Evolutionary conservation across 2,113 vertebrate genomes (phyloP).

Genomic region (Rhipidura dahli): DNA sequence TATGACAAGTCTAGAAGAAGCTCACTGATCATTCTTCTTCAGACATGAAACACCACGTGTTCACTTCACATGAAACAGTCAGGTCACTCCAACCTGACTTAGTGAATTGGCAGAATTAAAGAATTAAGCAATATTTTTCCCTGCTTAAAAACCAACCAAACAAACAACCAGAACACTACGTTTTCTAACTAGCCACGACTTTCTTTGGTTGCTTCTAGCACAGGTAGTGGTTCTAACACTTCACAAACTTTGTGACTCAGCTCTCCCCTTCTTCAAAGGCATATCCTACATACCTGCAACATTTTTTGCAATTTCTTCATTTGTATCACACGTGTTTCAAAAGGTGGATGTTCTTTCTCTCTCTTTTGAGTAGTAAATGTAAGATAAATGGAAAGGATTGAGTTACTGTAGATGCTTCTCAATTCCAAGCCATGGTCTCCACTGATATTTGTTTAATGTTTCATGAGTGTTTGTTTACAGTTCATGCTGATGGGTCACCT

Average conservation of each 20-base stretch:
- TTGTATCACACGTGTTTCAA: accelerated
- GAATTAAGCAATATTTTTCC: neutral
- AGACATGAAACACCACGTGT: neutral
- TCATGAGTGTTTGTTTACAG: neutral
- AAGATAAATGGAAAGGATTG: neutral
- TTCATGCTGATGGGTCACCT: neutral
- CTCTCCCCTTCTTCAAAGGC: neutral
- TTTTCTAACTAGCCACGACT: neutral
- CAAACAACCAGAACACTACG: neutral
- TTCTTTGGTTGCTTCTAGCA: neutral
- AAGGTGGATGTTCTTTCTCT: neutral
- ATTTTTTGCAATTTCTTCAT: neutral
- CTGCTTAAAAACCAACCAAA: neutral
- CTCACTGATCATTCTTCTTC: neutral
- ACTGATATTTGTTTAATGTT: neutral
- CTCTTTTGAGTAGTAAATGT: neutral
- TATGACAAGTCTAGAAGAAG: neutral
- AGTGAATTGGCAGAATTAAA: neutral
- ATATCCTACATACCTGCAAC: neutral
- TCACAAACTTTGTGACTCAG: neutral
- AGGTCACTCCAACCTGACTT: neutral
- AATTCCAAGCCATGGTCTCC: neutral
- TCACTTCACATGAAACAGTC: neutral
- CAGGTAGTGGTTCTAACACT: neutral
- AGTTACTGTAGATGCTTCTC: neutral